phyloP scores from a whole-genome alignment of 2,113 vertebrate genomes.

The Pan paniscus region DNA sequence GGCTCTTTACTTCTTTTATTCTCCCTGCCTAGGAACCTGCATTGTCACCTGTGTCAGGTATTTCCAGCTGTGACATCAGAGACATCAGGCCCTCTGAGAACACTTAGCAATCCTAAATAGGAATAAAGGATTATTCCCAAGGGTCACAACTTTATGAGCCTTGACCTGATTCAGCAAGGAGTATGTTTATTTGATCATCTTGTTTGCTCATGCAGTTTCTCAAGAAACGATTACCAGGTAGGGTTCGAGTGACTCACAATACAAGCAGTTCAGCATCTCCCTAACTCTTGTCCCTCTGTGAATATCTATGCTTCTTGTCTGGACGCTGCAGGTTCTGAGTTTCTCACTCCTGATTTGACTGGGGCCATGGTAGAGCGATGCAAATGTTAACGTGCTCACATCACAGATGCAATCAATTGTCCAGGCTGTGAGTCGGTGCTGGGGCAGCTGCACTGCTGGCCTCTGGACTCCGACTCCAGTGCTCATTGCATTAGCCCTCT shows the following conservation, averaged over 20 bases:
- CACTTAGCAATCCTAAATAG: background rate
- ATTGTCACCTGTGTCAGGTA: background rate
- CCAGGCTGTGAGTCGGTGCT: too few species aligned
- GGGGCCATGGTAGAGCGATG: background rate
- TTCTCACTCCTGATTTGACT: background rate
- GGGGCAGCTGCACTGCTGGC: too few species aligned
- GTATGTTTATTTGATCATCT: background rate
- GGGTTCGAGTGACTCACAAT: background rate
- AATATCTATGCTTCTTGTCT: background rate
- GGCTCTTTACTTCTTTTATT: constrained; percentile 5
- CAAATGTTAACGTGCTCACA: background rate
- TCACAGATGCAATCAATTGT: background rate
- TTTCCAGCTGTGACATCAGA: background rate
- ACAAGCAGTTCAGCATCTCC: background rate
- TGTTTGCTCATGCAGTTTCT: background rate
- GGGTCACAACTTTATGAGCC: too few species aligned
- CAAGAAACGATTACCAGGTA: background rate
- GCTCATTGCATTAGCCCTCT: background rate
- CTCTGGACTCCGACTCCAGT: background rate
- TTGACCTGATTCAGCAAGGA: background rate
- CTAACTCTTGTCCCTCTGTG: background rate
- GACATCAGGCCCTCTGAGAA: background rate
- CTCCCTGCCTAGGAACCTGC: too few species aligned
- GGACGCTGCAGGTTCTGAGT: background rate
- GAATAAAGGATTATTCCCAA: background rate